Evolutionary conservation across 1,140 invertebrate species (phyloP), one percentile per base, ranked within the genome.

Genomic region (Akabosia matsudoensis): DNA sequence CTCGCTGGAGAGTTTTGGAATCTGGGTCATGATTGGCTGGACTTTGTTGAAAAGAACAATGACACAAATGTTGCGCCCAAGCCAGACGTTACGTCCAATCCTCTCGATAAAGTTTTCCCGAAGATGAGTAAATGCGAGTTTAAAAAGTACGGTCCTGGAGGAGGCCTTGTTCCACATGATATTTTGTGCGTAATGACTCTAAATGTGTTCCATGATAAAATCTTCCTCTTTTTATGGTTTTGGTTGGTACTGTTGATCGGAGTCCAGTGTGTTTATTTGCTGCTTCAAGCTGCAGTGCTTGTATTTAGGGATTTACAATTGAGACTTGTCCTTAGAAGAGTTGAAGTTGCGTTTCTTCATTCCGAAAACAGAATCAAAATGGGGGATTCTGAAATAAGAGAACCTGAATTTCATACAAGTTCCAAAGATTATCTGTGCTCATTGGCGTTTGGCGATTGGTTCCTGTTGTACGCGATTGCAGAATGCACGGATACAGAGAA

Each of bases 111-210:
- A 28, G 22, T 67, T 30, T 67, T 67, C 31, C 61, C 61, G 31
- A 67, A 67, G 28, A 67, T 67, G 61, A 67, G 61, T n/a, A 67
- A 67, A 31, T 67, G 61, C 31, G 61, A 28, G 31, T 67, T 67
- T 31, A 67, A 67, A 10, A 67, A 31, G 28, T 67, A 7, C n/a
- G 61, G 61, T 16, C 61, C 61, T 7, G 61, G 61, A 2, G 61
- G 61, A 2, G 61, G 26, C 4, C 2, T 67, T 3, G n/a, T 67
- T n/a, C 28, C 3, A 2, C 31, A 67, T n/a, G 61, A 67, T n/a
- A 2, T 67, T 30, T 30, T 67, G 13, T 67, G 61, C 31, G 61
- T 67, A 7, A 67, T 67, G 61, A 67, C 61, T 67, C 61, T 67
- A 3, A 67, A 67, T n/a, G 61, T 67, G 7, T 16, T 67, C 31